Base-by-base conservation (phyloP, 2,113 vertebrate genomes). In the Ardeotis arabs region DNA sequence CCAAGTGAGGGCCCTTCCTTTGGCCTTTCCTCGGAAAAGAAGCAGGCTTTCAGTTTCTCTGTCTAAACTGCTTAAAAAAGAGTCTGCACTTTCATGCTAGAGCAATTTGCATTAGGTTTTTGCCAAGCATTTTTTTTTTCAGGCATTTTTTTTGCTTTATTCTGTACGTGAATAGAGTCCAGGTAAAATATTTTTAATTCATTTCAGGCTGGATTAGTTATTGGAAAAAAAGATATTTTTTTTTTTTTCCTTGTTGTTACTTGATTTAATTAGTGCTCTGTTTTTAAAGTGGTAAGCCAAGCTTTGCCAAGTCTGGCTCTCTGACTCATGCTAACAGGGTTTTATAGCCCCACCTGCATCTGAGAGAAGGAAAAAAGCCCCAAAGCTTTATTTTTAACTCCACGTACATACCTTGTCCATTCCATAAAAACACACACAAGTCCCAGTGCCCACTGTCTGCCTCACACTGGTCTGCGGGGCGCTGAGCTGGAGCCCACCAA, bases 111-210 rank as follows among this genome's bases (percentile, higher is more conserved):
- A 31, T 91, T 86, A 74, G 41, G 28, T 44, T 95, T 97, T 87
- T 85, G 93, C 94, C 89, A 95, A 60, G 64, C 29, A 33, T 83
- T 96, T 91, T 84, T 76, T 92, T 89, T 86, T 90, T 53, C 68
- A 86, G 60, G 24, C 82, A 14, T 73, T 13, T 41, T 96, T 97
- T 97, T 90, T 73, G 31, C 86, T 97, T 97, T 97, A 97, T 96
- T 95, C 95, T 73, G 47, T 89, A 85, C 68, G 76, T 97, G 97
- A 97, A 90, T 89, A 89, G 59, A 78, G 35, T 96, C 97, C 97
- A 98, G 98, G 97, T 98, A 98, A 98, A 98, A 98, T 98, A 98
- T 97, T 98, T 98, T 89, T 97, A 98, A 98, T 98, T 97, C 97
- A 96, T 97, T 96, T 94, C 86, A 96, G 97, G 68, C 94, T 97